Percentiles rank a stretch among this genome's conserved stretches.
These are phyloP conservation scores for Acanthurus leucopareius DNA, from an alignment of 2,797 vertebrate genomes.

Conservation along the genomic window DNA sequence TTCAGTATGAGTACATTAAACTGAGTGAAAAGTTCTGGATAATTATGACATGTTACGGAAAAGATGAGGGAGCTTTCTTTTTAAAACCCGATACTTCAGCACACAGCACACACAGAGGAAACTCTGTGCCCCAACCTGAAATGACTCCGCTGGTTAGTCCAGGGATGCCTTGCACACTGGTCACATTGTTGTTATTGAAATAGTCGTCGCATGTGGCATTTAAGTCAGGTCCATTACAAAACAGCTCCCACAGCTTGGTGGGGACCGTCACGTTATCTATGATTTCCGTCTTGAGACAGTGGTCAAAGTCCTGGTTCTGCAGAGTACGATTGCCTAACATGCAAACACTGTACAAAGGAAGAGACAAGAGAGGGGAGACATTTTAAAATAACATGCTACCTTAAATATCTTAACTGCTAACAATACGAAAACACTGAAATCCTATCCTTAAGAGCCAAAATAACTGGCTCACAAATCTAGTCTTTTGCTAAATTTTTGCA, in stretches of 20 bases:
- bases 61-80: not conserved
- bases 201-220: slow-evolving; percentile 90
- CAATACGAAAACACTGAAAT: not conserved
- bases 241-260: slow-evolving; percentile 89
- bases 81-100: not conserved
- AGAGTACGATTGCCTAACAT: slow-evolving; percentile 95
- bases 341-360: slow-evolving; percentile 86
- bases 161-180: slow-evolving; percentile 92
- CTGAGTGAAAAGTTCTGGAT: not conserved
- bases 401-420: not conserved
- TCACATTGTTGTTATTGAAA: slow-evolving; percentile 90
- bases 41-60: not conserved
- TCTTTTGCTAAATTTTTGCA: too few species aligned
- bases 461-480: not conserved
- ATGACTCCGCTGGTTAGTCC: slow-evolving; percentile 91
- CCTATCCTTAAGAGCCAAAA: too few species aligned
- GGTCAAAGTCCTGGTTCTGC: slow-evolving; percentile 86
- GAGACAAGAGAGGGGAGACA: not conserved
- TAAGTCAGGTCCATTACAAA: slow-evolving; percentile 85
- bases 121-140: slow-evolving; percentile 81
- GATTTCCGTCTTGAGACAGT: slow-evolving; percentile 87
- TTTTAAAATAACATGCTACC: not conserved
- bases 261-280: slow-evolving; percentile 84
- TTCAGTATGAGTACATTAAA: too few species aligned
- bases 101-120: not conserved